A percentile compares a stretch with the other conserved stretches of the same genome.
These are phyloP conservation scores for Boleophthalmus pectinirostris DNA, from an alignment of 2,113 vertebrate species.

Conservation along the genomic window DNA sequence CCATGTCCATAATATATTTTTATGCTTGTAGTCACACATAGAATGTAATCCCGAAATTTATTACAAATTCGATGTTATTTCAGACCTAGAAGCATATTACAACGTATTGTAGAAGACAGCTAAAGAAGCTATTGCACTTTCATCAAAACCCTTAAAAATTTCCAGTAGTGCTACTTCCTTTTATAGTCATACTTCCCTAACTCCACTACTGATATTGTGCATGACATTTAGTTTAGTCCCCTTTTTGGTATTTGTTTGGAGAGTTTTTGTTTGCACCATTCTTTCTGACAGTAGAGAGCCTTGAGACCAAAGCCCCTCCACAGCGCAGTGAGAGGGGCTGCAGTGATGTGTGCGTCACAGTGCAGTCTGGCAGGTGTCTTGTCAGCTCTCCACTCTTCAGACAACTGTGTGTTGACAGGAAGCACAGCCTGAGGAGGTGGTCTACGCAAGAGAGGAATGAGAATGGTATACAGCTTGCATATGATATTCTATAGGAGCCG, in stretches of 20 bases:
- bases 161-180: too few species aligned
- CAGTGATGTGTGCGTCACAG: slow-evolving; percentile 13
- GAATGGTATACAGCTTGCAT: slow-evolving; percentile 9
- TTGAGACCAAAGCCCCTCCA: neutral
- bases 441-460: slow-evolving; percentile 26
- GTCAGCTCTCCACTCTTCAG: slow-evolving; percentile 19
- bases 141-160: too few species aligned
- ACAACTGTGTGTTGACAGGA: slow-evolving; percentile 47
- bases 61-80: too few species aligned
- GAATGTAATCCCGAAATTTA: too few species aligned
- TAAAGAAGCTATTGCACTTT: too few species aligned
- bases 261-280: neutral
- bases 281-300: neutral
- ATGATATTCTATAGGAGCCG: slow-evolving; percentile 18
- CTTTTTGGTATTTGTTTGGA: neutral
- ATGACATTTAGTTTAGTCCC: neutral
- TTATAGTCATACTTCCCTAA: neutral
- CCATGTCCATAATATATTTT: too few species aligned
- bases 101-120: too few species aligned
- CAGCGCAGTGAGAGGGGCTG: slow-evolving; percentile 1
- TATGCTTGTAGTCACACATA: too few species aligned
- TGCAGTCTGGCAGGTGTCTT: slow-evolving; percentile 29
- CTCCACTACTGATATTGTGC: neutral
- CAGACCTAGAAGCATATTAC: too few species aligned
- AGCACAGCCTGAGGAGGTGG: slow-evolving; percentile 15